A percentile compares a stretch with the other conserved stretches of the same genome.
Conservation (phyloP, 2,797 vertebrate genomes). For the Sebastolobus alascanus region DNA sequence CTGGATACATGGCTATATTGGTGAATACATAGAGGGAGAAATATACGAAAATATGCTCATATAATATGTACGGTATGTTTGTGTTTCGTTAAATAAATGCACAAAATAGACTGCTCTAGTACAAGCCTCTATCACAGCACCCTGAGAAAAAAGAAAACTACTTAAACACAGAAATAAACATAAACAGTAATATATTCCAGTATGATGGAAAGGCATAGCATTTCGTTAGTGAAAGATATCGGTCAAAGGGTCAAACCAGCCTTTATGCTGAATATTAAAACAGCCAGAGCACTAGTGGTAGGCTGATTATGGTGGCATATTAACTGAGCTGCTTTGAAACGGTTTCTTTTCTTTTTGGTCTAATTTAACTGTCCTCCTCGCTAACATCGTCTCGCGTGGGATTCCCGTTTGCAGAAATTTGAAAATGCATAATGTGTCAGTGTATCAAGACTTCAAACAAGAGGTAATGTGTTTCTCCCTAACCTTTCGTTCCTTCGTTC, state of each 20-base stretch:
- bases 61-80: conserved; percentile 79
- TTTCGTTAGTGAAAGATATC: conserved; percentile 81
- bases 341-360: conserved; percentile 70
- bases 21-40: conserved; percentile 82
- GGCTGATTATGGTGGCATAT: conserved; percentile 73
- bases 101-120: conserved; percentile 85
- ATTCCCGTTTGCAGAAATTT: conserved; percentile 73
- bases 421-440: conserved; percentile 82
- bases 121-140: conserved; percentile 88
- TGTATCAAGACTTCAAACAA: conserved; percentile 86
- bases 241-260: conserved; percentile 78
- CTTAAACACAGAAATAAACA: conserved; percentile 77
- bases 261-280: conserved; percentile 77
- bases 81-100: conserved; percentile 85
- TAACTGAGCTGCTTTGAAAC: conserved; percentile 71
- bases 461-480: conserved; percentile 87
- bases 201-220: conserved; percentile 88
- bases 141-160: conserved; percentile 88
- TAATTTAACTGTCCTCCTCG: conserved; percentile 74
- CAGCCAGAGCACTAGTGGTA: conserved; percentile 78
- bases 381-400: conserved; percentile 67
- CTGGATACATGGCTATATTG: conserved; percentile 81
- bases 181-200: conserved; percentile 86
- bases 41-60: conserved; percentile 84
- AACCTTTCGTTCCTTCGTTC: conserved; percentile 77